Conservation (phyloP, 2,797 vertebrate species). For the Avahi laniger region DNA sequence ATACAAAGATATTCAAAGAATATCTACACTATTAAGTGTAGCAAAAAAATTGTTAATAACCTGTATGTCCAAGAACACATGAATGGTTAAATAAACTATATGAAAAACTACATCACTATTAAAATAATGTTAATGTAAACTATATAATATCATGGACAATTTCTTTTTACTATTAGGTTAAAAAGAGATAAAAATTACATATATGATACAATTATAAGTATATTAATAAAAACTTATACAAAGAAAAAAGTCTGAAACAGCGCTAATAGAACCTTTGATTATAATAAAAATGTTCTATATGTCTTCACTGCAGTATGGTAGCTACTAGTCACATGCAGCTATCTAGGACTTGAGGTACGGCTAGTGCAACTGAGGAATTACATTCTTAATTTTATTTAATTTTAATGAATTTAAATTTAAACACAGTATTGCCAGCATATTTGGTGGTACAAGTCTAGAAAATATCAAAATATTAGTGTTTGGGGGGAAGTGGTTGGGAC, state of each 20-base stretch:
- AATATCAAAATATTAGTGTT: not conserved
- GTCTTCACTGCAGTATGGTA: not conserved
- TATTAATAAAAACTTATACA: not conserved
- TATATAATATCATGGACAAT: not conserved
- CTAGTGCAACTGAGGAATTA: not conserved
- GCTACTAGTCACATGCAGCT: not conserved
- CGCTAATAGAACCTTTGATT: not conserved
- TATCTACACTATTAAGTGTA: not conserved
- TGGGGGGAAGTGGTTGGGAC: not conserved
- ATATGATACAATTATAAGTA: not conserved
- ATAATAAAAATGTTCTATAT: not conserved
- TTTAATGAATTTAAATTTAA: conserved; percentile 33
- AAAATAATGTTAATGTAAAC: not conserved
- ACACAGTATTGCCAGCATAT: not conserved
- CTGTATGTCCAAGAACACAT: not conserved
- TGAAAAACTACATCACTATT: not conserved
- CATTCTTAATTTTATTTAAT: not conserved
- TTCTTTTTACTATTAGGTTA: conserved; percentile 1
- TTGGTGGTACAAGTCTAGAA: not conserved
- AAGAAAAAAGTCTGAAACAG: not conserved
- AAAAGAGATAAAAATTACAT: not conserved
- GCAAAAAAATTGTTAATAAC: not conserved
- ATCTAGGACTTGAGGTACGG: not conserved
- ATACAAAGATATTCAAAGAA: not conserved
- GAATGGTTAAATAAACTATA: not conserved